A percentile compares a stretch with the other conserved stretches of the same genome.
phyloP scores from a whole-genome alignment of 2,797 vertebrate genomes.

The Micromesistius poutassou region DNA sequence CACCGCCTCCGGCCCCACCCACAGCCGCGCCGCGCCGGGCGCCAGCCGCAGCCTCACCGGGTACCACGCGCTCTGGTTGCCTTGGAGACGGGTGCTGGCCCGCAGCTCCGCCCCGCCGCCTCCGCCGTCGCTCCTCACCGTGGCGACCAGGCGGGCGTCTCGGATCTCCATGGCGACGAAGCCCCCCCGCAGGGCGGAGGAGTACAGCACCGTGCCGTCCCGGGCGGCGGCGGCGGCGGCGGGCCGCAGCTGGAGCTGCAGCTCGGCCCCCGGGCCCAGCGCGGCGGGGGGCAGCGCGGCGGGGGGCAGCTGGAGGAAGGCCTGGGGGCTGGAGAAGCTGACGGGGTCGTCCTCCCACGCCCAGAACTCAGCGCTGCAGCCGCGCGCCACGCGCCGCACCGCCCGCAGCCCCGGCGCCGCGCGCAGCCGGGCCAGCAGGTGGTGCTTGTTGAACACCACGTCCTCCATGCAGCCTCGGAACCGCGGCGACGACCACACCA shows the following conservation, averaged over 20 bases:
- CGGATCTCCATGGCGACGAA: conserved; percentile 83
- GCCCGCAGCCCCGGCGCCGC: conserved; percentile 79
- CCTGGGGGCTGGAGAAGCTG: conserved; percentile 86
- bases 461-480: conserved; percentile 85
- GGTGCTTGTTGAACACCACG: conserved; percentile 79
- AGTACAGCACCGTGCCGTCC: conserved; percentile 81
- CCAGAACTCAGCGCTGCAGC: conserved; percentile 86
- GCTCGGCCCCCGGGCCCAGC: no score
- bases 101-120: conserved; percentile 70
- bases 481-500: conserved; percentile 50
- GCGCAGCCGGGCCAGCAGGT: conserved; percentile 78
- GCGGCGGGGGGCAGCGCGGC: no score
- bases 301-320: conserved; percentile 78
- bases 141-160: conserved; percentile 75
- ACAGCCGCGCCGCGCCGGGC: conserved; percentile 71
- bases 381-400: conserved; percentile 80
- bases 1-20: conserved; percentile 74
- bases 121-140: conserved; percentile 58
- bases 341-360: conserved; percentile 79
- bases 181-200: conserved; percentile 69
- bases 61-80: conserved; percentile 75
- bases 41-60: conserved; percentile 73
- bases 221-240: conserved; percentile 56
- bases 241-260: conserved; percentile 78
- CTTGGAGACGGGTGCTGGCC: conserved; percentile 66